phyloP scores from a whole-genome alignment of 2,797 vertebrate species.

The Chiroxiphia lanceolata region DNA sequence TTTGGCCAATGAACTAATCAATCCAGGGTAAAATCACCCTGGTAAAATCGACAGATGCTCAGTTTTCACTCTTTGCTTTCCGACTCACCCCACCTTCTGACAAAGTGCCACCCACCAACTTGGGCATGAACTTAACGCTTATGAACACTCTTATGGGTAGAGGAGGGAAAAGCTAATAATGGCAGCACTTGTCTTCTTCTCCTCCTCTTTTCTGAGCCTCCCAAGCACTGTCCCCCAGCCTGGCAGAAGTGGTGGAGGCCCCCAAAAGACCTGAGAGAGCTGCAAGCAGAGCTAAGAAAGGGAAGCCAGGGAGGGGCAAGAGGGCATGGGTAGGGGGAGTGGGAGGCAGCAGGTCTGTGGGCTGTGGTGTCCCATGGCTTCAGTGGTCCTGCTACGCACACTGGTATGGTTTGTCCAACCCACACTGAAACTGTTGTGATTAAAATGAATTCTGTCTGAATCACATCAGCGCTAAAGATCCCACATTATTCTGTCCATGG shows the following conservation, averaged over 20 bases:
- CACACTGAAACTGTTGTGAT: not conserved
- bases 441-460: not conserved
- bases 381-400: not conserved
- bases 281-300: not conserved
- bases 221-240: not conserved
- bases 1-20: not conserved
- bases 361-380: rapidly evolving
- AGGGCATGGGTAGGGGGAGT: rapidly evolving
- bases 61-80: not conserved
- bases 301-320: not conserved
- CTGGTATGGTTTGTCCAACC: not conserved
- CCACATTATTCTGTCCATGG: not conserved
- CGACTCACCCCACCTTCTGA: rapidly evolving
- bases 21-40: not conserved
- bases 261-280: not conserved
- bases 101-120: rapidly evolving
- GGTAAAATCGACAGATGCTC: not conserved
- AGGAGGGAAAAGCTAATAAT: not conserved
- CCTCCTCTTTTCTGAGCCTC: not conserved
- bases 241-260: not conserved
- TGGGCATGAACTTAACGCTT: not conserved
- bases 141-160: not conserved
- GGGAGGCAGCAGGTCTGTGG: not conserved
- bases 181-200: not conserved
- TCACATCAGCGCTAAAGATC: not conserved